These are phyloP conservation scores for Asteroscopus sphinx DNA, from an alignment of 2,888 invertebrate species.

Conservation along the genomic window DNA sequence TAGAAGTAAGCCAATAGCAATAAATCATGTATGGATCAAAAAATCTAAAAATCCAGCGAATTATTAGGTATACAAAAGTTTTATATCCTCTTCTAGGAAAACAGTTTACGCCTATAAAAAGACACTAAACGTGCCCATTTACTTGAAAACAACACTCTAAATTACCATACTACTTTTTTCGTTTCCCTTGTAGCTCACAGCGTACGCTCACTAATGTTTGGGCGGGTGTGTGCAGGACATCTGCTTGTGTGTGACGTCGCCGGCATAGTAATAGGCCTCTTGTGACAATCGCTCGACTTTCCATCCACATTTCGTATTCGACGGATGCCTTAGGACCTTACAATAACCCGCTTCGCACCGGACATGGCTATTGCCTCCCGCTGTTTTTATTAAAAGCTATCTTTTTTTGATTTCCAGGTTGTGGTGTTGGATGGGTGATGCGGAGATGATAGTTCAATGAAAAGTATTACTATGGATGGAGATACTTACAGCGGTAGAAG, in stretches of 20 bases:
- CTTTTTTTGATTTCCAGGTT: constrained; percentile 51
- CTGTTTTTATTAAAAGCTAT: constrained; percentile 53
- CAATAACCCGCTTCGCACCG: constrained; percentile 62
- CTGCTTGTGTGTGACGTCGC: constrained; percentile 68
- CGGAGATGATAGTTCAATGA: not conserved
- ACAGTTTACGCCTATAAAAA: not conserved
- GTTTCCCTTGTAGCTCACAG: constrained; percentile 9
- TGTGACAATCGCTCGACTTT: constrained; percentile 77
- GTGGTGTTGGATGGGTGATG: constrained; percentile 13
- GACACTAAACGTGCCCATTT: constrained; percentile 10
- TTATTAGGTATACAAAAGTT: too few relatives aligned
- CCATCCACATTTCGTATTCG: constrained; percentile 77
- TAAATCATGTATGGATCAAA: too few relatives aligned
- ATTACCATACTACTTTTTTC: constrained; percentile 24
- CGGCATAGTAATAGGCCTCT: constrained; percentile 76
- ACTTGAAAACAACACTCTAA: constrained; percentile 20
- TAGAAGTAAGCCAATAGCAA: too few relatives aligned
- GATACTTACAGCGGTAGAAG: not conserved
- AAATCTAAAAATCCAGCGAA: too few relatives aligned
- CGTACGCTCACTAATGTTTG: constrained; percentile 60
- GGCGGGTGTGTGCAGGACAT: constrained; percentile 68
- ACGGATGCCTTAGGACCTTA: constrained; percentile 59
- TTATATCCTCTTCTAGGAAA: too few relatives aligned
- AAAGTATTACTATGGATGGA: not conserved
- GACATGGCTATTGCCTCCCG: constrained; percentile 53